Base-by-base conservation (phyloP, 2,113 vertebrate species). In the Benitochromis conjunctus region DNA sequence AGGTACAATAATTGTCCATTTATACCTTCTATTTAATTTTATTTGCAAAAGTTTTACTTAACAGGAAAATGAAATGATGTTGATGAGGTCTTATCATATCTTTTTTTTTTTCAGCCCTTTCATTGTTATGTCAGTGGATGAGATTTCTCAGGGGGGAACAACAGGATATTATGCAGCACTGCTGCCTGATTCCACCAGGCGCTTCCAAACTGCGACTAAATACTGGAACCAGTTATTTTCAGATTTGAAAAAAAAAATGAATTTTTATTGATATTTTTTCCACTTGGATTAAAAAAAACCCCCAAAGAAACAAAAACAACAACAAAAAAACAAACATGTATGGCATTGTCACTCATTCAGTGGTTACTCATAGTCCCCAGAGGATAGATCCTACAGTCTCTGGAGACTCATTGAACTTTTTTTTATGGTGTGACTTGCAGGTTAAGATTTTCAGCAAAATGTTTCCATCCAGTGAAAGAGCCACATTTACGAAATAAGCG, bases 231-330 rank as follows among this genome's bases (percentile, higher is more conserved):
- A 34, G 16, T n/a, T 53, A 34, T 53, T 53, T 76, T 76, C 46
- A 76, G 46, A 53, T 51, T 76, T 76, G 46, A 76, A 34, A 74
- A 24, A 21, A 7, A 31, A 31, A 12, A 2, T 8, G 2, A 51
- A 51, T 51, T 76, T n/a, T 76, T 26, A 24, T 8, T 74, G 9
- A 74, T 51, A 74, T 74, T 74, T 74, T 46, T 12, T 48, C 51
- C 0, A 29, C 11, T 29, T 0, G 9, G 43, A 51, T 19, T 74
- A 51, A 48, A 19, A 71, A 74, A 24, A 9, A 0, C 34, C 1
- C 19, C 19, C 1, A 48, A 48, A 74, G 12, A 48, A 74, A 29
- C 24, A 74, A 43, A 41, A 69, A 26, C 26, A 41, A 24, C 0
- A 66, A 69, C 5, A 38, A 43, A 69, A 1, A 16, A 16, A 6